These are phyloP conservation scores for Eulithis prunata DNA, from an alignment of 2,888 invertebrate species.

Conservation along the genomic window DNA sequence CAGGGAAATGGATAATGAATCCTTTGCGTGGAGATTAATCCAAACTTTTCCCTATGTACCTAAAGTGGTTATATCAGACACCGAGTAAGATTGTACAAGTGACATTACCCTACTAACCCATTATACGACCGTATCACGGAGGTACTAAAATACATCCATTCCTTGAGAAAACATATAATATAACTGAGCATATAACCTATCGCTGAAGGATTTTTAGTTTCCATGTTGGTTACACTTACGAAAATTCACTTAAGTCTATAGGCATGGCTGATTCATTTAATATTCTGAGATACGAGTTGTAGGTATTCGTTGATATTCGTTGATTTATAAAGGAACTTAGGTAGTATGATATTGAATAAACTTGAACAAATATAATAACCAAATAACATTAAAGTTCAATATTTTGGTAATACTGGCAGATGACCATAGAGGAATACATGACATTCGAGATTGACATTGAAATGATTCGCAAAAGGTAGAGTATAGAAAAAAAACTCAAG, in stretches of 20 bases:
- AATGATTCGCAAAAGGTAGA: constrained; percentile 3
- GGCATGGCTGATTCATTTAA: constrained; percentile 18
- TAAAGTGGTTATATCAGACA: too few species aligned
- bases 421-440: background rate
- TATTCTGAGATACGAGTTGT: background rate
- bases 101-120: background rate
- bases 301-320: too few species aligned
- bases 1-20: too few species aligned
- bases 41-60: too few species aligned
- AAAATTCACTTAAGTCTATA: constrained; percentile 23
- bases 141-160: background rate
- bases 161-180: too few species aligned
- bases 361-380: too few species aligned
- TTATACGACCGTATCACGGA: background rate
- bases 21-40: too few species aligned
- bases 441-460: constrained; percentile 2
- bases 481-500: too few species aligned
- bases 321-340: too few species aligned
- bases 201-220: background rate
- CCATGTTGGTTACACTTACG: constrained; percentile 26
- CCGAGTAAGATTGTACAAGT: too few species aligned
- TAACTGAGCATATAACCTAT: background rate
- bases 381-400: background rate
- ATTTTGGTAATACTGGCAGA: background rate
- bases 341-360: too few species aligned